Evolutionary conservation across 2,797 vertebrate genomes (phyloP), one percentile per base, ranked within the genome.

Genomic region (Gephyroberyx darwinii): DNA sequence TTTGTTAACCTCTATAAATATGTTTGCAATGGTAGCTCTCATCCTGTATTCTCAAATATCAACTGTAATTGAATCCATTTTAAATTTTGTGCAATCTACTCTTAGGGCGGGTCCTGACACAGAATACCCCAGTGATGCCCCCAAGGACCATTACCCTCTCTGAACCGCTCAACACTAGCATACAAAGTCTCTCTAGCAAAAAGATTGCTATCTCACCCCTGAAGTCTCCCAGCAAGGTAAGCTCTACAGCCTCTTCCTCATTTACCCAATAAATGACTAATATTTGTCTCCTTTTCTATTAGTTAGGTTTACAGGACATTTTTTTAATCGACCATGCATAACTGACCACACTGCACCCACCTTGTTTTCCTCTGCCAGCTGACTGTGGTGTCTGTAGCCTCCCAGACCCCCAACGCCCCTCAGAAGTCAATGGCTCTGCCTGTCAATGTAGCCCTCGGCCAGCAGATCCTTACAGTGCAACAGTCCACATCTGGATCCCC

Each of bases 181-280:
- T 95, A 47, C 95, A 95, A 51, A 96, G 94, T 86, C 90, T 96
- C 41, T 87, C 95, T 7, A 95, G 94, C 56, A 98, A 96, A 91
- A 99, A 99, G 93, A 97, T 99, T 61, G 97, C 98, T 52, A 99
- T 99, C 85, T 99, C 98, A 0, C 98, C 98, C 12, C 94, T 99
- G 33, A 99, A 99, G 90, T 97, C 96, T 53, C 97, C 98, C 84
- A 97, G 96, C 93, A 99, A 99, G 96, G 98, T 98, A 65, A 71
- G 41, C 0, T 4, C 1, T 10, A 2, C 56, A 33, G 4, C 7
- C 9, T 4, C 0, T 0, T 55, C 6, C 50, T 17, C 12, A 10
- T 50, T 54, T 33, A 31, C 9, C 8, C 19, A 33, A 69, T 19
- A 3, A 26, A 20, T 26, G 26, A 26, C 26, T 26, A 2, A 26